Conservation (phyloP, 2,888 invertebrate species). For the Homarus gammarus region DNA sequence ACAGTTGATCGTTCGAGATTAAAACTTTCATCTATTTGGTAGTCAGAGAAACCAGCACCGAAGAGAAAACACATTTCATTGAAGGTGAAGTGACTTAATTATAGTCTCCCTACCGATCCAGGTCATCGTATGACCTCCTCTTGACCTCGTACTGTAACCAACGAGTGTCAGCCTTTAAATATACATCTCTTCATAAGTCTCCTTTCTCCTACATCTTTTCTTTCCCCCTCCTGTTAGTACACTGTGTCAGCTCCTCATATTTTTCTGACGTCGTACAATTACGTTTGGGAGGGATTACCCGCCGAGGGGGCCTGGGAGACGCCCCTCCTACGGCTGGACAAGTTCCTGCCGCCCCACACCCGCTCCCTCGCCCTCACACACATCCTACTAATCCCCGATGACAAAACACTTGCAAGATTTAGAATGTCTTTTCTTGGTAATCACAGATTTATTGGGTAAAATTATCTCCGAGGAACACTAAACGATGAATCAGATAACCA, state of each 20-base stretch:
- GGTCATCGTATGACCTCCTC: background rate
- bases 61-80: background rate
- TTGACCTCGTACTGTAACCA: background rate
- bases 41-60: too few species aligned
- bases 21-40: background rate
- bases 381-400: constrained; percentile 5
- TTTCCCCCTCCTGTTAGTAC: too few species aligned
- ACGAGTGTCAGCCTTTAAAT: too few species aligned
- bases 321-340: constrained; percentile 36
- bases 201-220: too few species aligned
- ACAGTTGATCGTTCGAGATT: background rate
- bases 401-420: background rate
- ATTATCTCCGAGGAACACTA: too few species aligned
- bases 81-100: background rate
- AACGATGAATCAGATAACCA: too few species aligned
- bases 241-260: background rate
- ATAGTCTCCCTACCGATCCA: background rate
- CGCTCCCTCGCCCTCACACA: background rate
- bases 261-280: constrained; percentile 1
- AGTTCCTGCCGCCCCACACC: constrained; percentile 13
- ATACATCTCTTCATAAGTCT: too few species aligned
- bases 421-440: too few species aligned
- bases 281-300: constrained; percentile 6
- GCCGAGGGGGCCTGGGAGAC: constrained; percentile 25
- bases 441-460: too few species aligned